Evolutionary conservation across 2,888 invertebrate genomes (phyloP), one percentile per base, ranked within the genome.

Genomic region (Lepidocyrtoides sp.): DNA sequence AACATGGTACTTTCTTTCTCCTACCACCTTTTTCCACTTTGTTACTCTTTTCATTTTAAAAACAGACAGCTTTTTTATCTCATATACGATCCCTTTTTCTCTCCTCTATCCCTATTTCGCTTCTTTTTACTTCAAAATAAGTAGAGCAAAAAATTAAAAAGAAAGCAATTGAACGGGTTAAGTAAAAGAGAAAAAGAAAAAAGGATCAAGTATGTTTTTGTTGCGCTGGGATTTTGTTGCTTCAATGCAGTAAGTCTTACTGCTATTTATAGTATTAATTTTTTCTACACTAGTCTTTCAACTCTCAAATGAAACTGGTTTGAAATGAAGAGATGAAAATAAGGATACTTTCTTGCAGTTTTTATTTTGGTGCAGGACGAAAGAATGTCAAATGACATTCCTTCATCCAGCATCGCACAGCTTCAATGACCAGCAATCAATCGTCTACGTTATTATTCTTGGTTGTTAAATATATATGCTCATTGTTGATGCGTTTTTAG

Each of bases 121-220:
- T 72, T 41, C 41, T 23, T 36, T 20, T 72, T 72, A 44, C 72
- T 72, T 72, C 72, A 72, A 44, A 72, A 44, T 72, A 72, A 72
- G 72, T 72, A 72, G 72, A 72, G 72, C 72, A 72, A 72, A 72
- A 72, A 72, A 72, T 72, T 72, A 72, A 36, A 44, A 72, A n/a
- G n/a, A 72, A 72, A 72, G 72, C 41, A 72, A 72, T 72, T 72
- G 72, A 41, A 72, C 72, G 72, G 41, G 72, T 36, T 32, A 41
- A 44, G 41, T 1, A 44, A 12, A 8, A 72, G 36, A 32, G 0
- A 17, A 44, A 23, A 72, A 8, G 12, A 36, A 44, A 12, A 72
- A 72, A 36, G 72, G 72, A 72, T 72, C 72, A 72, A 41, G 72
- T 23, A n/a, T n/a, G 72, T 23, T 72, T 10, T 23, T 72, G 20